phyloP scores from a whole-genome alignment of 2,797 vertebrate species.

The Morelia viridis region DNA sequence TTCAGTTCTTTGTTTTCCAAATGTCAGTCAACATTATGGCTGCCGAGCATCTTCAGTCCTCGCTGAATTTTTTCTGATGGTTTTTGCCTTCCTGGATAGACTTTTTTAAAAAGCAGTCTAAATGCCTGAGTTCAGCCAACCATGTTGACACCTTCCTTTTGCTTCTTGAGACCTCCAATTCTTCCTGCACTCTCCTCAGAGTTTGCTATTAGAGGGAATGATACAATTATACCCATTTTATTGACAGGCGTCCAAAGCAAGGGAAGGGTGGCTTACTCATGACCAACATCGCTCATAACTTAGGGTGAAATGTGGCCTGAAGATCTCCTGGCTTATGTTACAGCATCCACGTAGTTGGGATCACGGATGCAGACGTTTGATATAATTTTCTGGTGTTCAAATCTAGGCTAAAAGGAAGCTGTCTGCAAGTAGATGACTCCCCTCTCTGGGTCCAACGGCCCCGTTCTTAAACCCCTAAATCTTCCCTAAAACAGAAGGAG shows the following conservation, averaged over 20 bases:
- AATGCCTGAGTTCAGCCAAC: not conserved
- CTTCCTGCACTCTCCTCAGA: not conserved
- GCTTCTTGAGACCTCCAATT: not conserved
- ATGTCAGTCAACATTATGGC: not conserved
- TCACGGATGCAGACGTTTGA: not conserved
- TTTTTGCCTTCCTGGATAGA: not conserved
- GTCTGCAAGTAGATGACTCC: not conserved
- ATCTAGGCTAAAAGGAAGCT: not conserved
- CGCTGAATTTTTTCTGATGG: not conserved
- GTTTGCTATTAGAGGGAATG: not conserved
- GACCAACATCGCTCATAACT: not conserved
- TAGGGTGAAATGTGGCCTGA: not conserved
- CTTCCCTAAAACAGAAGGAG: not conserved
- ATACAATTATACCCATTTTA: not conserved
- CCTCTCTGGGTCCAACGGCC: not conserved
- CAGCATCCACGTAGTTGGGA: not conserved
- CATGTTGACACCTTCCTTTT: rapidly evolving
- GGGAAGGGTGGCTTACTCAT: not conserved
- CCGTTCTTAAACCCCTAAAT: not conserved
- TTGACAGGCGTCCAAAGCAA: not conserved
- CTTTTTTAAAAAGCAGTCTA: not conserved
- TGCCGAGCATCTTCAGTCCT: not conserved
- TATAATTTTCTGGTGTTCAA: not conserved
- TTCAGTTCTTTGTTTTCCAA: not conserved
- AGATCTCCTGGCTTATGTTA: not conserved